Base-by-base conservation (phyloP, 1,140 invertebrate genomes). In the Penaeus japonicus region DNA sequence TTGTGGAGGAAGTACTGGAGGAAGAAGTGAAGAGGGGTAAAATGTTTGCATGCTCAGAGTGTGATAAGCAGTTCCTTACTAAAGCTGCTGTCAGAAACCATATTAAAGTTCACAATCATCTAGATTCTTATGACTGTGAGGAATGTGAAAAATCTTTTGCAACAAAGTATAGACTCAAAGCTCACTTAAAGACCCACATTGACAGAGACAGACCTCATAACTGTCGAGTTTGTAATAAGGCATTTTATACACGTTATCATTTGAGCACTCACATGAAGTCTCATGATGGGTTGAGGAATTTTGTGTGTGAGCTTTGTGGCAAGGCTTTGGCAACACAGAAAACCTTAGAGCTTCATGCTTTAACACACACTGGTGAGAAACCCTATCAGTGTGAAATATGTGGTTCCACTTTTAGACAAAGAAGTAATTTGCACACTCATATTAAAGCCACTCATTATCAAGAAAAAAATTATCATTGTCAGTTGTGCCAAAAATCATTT, bases 401-500 rank as follows among this genome's bases (percentile, higher is more conserved):
- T 86, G 90, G 91, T 39, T 89, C 91, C 47, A 91, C 91, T 22
- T 93, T 93, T 87, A 92, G 90, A 57, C 91, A 92, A 70, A 90
- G 91, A 24, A 91, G 89, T 70, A 91, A 91, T 77, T 85, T 91
- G 47, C 86, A 83, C 17, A 89, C 87, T 39, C 96, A 97, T 91
- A 95, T 96, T 89, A 93, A 95, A 47, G 95, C 95, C 1, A 97
- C 95, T 0, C 96, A 97, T 92, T 94, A 95, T 70, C 95, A 96
- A 91, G 95, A 96, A 91, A 96, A 96, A 90, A 93, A 95, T 0
- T 95, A 90, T 81, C 81, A 91, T 30, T 92, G 91, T 83, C n/a
- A 87, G 30, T 47, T 91, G n/a, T 96, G 96, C 91, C 94, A 94
- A 0, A 96, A 96, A 91, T 93, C 94, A 35, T 97, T 97, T 90